Base-by-base conservation (phyloP, 1,140 invertebrate genomes). In the Cyrtorhinus lividipennis region DNA sequence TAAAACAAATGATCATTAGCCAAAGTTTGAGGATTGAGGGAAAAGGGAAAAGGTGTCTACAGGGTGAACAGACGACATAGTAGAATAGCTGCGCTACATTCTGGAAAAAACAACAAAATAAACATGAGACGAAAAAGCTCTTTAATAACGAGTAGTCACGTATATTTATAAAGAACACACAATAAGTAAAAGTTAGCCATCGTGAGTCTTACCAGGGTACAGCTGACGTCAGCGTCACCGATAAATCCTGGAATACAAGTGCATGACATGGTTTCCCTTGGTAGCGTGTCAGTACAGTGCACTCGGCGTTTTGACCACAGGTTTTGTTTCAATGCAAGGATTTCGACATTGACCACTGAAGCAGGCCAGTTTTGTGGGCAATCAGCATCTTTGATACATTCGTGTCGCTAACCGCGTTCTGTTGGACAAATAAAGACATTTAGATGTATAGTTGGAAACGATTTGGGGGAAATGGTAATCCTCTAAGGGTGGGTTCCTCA, bases 191-290 rank as follows among this genome's bases (percentile, higher is more conserved):
- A n/a, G n/a, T n/a, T n/a, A n/a, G n/a, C n/a, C n/a, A n/a, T n/a
- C n/a, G n/a, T n/a, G n/a, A n/a, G n/a, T n/a, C n/a, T 75, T 81
- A 90, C 88, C 83, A 79, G 78, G 79, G 69, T n/a, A 72, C 90
- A 93, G 73, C 85, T 81, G 59, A 85, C 80, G 66, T 90, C 87
- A 10, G 90, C 88, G 72, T 92, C 88, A 64, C 90, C 90, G 65
- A 84, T 79, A 72, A 82, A 89, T 60, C 87, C 88, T 59, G 81
- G 82, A 57, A 86, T 77, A 72, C 90, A 94, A 69, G 87, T 81
- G 71, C 90, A 94, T 48, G 88, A 82, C 82, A 93, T 89, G 18
- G 89, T 91, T 66, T 89, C 80, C 73, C 91, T 79, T 2, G 90
- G 90, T 62, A 92, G 72, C 1, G 88, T 90, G 69, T 92, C 84